Base-by-base conservation (phyloP, 2,113 vertebrate species). In the Progne subis region DNA sequence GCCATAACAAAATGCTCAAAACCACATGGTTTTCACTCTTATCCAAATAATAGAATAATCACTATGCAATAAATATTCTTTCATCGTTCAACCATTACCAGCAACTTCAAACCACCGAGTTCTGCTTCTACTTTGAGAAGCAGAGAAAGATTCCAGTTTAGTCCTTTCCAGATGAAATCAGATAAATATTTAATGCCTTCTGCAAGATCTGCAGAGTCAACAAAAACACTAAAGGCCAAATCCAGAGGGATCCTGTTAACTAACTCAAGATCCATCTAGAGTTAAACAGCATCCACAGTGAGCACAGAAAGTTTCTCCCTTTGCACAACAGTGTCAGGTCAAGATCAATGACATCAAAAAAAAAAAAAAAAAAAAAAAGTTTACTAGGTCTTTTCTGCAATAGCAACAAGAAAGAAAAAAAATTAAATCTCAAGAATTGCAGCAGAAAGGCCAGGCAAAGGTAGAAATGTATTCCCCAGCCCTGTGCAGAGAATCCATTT, bases 191-290 rank as follows among this genome's bases (percentile, higher is more conserved):
- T 91, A 75, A 86, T 79, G 77, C 52, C 85, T 95, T 72, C 72
- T 96, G 44, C 68, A 81, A 88, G 72, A 93, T 88, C 41, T 93
- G 86, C 92, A 93, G 53, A 94, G 72, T 93, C 92, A 96, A 77
- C 93, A 94, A 69, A 96, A 96, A 88, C 16, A 76, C 56, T 29
- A 12, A 64, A 61, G 47, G 34, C 46, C 76, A 65, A 63, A 94
- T 67, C 70, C 82, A 86, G 90, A 86, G 85, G 72, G 61, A 88
- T 64, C 64, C 64, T 65, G 46, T 77, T 81, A 93, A 92, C 56
- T 77, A 46, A 34, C 59, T 90, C 71, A 41, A 78, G 82, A 77
- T 29, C 60, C 55, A 79, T 19, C 69, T 17, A 25, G 71, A 80
- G 47, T 31, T 43, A 53, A 70, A 37, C 24, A 70, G 43, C 92